phyloP scores from a whole-genome alignment of 2,113 vertebrate genomes.

The Oreocharis arfaki region DNA sequence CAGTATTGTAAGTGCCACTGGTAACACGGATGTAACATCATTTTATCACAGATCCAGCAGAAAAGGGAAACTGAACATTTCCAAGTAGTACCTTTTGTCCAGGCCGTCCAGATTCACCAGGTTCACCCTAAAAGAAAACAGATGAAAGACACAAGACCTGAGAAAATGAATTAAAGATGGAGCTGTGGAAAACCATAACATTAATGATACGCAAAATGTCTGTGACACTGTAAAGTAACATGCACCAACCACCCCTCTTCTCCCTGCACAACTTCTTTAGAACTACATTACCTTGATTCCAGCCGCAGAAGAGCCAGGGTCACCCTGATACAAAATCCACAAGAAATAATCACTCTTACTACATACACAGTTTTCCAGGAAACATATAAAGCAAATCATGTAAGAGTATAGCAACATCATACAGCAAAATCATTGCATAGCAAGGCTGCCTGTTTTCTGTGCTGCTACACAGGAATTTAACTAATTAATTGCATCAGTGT shows the following conservation, averaged over 20 bases:
- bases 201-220: background rate
- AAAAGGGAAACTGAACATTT: background rate
- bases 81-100: slow-evolving; percentile 87
- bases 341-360: slow-evolving; percentile 37
- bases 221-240: background rate
- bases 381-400: background rate
- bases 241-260: background rate
- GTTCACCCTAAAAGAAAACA: slow-evolving; percentile 85
- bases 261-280: background rate
- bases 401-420: background rate
- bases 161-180: background rate
- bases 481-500: background rate
- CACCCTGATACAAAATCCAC: slow-evolving; percentile 81
- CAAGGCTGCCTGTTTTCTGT: background rate
- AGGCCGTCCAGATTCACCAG: slow-evolving; percentile 89
- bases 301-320: slow-evolving; percentile 94
- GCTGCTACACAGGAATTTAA: background rate
- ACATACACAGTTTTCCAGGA: background rate
- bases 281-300: slow-evolving; percentile 89
- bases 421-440: background rate
- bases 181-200: background rate
- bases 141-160: background rate
- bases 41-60: background rate
- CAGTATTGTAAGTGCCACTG: background rate
- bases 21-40: background rate